These are phyloP conservation scores for Osmerus mordax DNA, from an alignment of 2,113 vertebrate species.

Conservation along the genomic window DNA sequence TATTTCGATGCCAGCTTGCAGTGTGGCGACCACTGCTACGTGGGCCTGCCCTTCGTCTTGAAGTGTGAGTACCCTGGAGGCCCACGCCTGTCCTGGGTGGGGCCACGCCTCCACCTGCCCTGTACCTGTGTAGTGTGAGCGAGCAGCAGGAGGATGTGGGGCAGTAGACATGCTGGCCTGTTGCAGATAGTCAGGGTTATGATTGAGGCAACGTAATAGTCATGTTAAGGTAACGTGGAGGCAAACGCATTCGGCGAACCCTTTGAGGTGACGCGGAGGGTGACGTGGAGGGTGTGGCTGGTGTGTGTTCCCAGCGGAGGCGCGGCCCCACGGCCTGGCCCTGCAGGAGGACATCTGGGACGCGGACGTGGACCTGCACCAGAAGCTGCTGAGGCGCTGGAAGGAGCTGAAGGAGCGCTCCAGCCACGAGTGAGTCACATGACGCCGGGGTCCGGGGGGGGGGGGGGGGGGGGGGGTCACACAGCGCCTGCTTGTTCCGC, in stretches of 20 bases:
- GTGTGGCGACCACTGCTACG: slow-evolving; percentile 93
- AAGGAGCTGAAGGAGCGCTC: slow-evolving; percentile 80
- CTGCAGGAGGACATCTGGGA: slow-evolving; percentile 94
- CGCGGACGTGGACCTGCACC: slow-evolving; percentile 87
- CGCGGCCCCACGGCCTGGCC: slow-evolving; percentile 77
- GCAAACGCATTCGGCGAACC: too few relatives aligned
- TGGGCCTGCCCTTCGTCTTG: slow-evolving; percentile 91
- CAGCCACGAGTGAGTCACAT: slow-evolving; percentile 76
- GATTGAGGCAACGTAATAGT: too few relatives aligned
- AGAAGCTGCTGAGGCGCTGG: slow-evolving; percentile 87
- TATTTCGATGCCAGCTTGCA: slow-evolving; percentile 95
- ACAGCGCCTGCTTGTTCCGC: background rate
- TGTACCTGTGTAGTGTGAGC: too few relatives aligned
- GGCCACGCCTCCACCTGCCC: too few relatives aligned
- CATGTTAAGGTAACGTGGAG: too few relatives aligned
- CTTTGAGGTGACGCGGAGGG: background rate
- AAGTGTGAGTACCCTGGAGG: slow-evolving; percentile 82
- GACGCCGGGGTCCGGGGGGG: background rate
- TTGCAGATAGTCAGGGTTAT: too few relatives aligned
- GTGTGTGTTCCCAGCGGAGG: slow-evolving; percentile 72
- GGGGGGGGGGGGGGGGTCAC: background rate
- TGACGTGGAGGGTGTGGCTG: background rate
- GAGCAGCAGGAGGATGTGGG: too few relatives aligned
- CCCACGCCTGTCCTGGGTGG: too few relatives aligned
- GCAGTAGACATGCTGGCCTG: too few relatives aligned